Percentiles rank a stretch among this genome's conserved stretches.
These are phyloP conservation scores for Loris lydekkerianus DNA, from an alignment of 2,797 vertebrate genomes.

Conservation along the genomic window DNA sequence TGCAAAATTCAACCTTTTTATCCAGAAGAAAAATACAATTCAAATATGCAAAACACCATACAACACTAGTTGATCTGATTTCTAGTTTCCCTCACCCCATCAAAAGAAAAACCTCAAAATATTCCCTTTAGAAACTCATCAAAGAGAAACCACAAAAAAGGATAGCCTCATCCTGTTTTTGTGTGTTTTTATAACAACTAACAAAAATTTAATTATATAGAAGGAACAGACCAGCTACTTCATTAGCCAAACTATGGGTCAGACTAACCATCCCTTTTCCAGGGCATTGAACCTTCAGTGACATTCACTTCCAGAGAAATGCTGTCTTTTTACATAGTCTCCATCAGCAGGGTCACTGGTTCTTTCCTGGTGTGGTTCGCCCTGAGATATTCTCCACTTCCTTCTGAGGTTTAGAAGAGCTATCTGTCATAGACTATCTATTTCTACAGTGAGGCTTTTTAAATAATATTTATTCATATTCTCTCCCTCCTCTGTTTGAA, in stretches of 20 bases:
- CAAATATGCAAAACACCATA: slow-evolving; percentile 43
- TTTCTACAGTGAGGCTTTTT: background rate
- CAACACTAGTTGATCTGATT: slow-evolving; percentile 37
- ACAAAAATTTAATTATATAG: slow-evolving; percentile 79
- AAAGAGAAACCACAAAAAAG: slow-evolving; percentile 80
- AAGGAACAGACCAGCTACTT: slow-evolving; percentile 56
- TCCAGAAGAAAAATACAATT: slow-evolving; percentile 18
- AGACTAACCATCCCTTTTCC: slow-evolving; percentile 35
- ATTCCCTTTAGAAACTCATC: slow-evolving; percentile 71
- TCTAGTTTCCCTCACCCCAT: background rate
- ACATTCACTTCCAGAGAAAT: slow-evolving; percentile 61
- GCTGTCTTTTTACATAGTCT: background rate
- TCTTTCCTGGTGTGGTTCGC: background rate
- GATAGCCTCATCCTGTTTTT: slow-evolving; percentile 62
- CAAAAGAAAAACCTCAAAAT: slow-evolving; percentile 77
- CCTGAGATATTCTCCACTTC: background rate
- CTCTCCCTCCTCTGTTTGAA: slow-evolving; percentile 7
- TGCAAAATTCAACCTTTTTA: slow-evolving; percentile 33
- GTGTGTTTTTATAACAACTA: slow-evolving; percentile 71
- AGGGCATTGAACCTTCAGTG: slow-evolving; percentile 73
- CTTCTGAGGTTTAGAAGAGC: slow-evolving; percentile 23
- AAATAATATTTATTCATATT: background rate
- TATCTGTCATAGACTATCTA: background rate
- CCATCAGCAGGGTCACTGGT: background rate
- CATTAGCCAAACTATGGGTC: slow-evolving; percentile 63